Percentiles rank a stretch among this genome's conserved stretches.
These are phyloP conservation scores for Anolis sagrei DNA, from an alignment of 2,113 vertebrate species.

Conservation along the genomic window DNA sequence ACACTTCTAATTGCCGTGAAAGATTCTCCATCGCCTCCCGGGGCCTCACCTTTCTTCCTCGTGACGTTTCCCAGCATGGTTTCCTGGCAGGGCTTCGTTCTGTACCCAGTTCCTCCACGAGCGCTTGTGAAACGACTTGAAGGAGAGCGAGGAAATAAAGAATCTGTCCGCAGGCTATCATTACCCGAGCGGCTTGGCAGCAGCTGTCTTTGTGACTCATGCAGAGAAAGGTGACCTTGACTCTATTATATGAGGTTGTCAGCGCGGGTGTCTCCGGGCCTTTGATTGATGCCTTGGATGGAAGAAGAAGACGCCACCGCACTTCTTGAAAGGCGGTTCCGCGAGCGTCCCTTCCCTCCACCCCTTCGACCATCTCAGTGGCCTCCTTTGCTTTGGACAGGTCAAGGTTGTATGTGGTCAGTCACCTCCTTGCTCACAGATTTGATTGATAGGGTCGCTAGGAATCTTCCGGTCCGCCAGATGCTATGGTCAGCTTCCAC, in stretches of 20 bases:
- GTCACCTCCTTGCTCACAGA: neutral
- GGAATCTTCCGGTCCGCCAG: too few relatives aligned
- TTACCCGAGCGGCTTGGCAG: neutral
- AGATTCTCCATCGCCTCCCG: rapidly evolving
- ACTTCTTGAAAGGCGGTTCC: neutral
- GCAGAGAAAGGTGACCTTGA: constrained; percentile 37
- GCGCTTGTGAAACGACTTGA: neutral
- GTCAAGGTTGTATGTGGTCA: neutral
- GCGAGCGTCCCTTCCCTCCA: neutral
- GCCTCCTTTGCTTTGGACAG: too few relatives aligned
- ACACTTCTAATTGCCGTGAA: neutral
- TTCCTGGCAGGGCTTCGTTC: neutral
- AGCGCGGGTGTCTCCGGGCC: neutral
- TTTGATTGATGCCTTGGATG: neutral
- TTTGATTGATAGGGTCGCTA: too few relatives aligned
- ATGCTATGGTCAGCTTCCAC: too few relatives aligned
- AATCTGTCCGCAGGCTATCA: rapidly evolving
- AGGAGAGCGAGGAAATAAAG: neutral
- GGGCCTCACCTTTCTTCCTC: rapidly evolving
- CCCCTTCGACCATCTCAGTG: rapidly evolving
- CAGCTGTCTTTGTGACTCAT: neutral
- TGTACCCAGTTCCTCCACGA: neutral
- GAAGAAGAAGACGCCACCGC: neutral
- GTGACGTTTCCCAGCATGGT: neutral
- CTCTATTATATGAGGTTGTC: constrained; percentile 2